Base-by-base conservation (phyloP, 2,888 invertebrate genomes). In the Iselma pallidipennis region DNA sequence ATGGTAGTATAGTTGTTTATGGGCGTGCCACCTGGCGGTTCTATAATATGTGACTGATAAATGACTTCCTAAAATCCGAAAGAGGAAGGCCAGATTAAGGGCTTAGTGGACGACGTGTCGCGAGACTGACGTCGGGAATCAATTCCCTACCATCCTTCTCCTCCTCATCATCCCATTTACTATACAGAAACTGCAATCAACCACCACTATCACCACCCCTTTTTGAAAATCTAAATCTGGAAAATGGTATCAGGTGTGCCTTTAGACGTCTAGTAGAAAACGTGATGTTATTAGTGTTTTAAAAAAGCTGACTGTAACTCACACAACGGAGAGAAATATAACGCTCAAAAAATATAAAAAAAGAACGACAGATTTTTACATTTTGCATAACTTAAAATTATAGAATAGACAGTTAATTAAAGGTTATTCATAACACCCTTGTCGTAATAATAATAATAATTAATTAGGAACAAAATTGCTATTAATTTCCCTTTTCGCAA, bases 31-130 rank as follows among this genome's bases (percentile, higher is more conserved):
- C 80, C 80, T 81, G 81, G 80, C 75, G 75, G 75, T 73, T 71
- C n/a, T n/a, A n/a, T 75, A 78, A 78, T 75, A 76, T 77, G 74
- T 75, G 75, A 70, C 73, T 81, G 81, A 82, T 80, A 77, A 78
- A 82, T 80, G 81, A 82, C 82, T 82, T 82, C 81, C 81, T 78
- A 80, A 79, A 80, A 79, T 80, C 79, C 77, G 10, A 9, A 70
- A 76, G 75, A 78, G 81, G 81, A 81, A 81, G 77, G 73, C 75
- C 75, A 78, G 81, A 80, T 82, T 81, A 82, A 75, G 75, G 74
- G 80, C 78, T 80, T 79, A 80, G 77, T 75, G 76, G 77, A 77
- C 45, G 21, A 45, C 78, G 79, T 78, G 79, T 78, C 76, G 76
- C 75, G 75, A 70, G 75, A 71, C 74, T 72, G 74, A 73, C 73